Conservation (phyloP, 2,888 invertebrate species). For the Baronia brevicornis region DNA sequence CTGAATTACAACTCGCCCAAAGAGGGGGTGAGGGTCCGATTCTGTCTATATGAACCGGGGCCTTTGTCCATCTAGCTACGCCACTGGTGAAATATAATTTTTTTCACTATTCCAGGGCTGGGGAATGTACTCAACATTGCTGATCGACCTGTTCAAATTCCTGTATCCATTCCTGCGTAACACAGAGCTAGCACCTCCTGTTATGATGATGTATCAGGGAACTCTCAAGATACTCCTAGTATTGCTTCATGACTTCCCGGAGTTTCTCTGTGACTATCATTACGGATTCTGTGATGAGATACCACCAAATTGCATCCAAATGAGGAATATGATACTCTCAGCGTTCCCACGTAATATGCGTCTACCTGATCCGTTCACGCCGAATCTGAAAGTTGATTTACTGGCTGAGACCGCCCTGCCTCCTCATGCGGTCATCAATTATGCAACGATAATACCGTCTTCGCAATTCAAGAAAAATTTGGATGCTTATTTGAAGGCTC, state of each 20-base stretch:
- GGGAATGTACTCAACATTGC: slow-evolving; percentile 97
- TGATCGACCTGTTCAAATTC: slow-evolving; percentile 97
- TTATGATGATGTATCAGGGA: slow-evolving; percentile 96
- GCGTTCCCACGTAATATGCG: slow-evolving; percentile 99
- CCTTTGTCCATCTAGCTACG: too few relatives aligned
- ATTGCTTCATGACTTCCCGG: slow-evolving; percentile 98
- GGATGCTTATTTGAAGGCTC: slow-evolving; percentile 95
- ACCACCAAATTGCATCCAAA: slow-evolving; percentile 98
- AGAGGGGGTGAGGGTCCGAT: too few relatives aligned
- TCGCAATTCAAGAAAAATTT: slow-evolving; percentile 94
- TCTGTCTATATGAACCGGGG: too few relatives aligned
- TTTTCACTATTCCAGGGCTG: slow-evolving; percentile 90
- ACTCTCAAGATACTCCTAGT: slow-evolving; percentile 95
- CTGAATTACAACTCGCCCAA: too few relatives aligned
- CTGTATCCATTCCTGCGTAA: slow-evolving; percentile 97
- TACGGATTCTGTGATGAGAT: slow-evolving; percentile 99
- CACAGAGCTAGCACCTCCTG: slow-evolving; percentile 95
- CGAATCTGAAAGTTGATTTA: slow-evolving; percentile 95
- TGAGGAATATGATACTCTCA: slow-evolving; percentile 97
- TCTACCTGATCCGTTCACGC: slow-evolving; percentile 98
- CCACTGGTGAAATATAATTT: too few relatives aligned
- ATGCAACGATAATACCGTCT: slow-evolving; percentile 90
- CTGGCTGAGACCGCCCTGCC: slow-evolving; percentile 92
- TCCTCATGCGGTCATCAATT: slow-evolving; percentile 93
- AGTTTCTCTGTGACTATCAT: slow-evolving; percentile 99